phyloP scores from a whole-genome alignment of 2,113 vertebrate species.

The Corythornis cristatus region DNA sequence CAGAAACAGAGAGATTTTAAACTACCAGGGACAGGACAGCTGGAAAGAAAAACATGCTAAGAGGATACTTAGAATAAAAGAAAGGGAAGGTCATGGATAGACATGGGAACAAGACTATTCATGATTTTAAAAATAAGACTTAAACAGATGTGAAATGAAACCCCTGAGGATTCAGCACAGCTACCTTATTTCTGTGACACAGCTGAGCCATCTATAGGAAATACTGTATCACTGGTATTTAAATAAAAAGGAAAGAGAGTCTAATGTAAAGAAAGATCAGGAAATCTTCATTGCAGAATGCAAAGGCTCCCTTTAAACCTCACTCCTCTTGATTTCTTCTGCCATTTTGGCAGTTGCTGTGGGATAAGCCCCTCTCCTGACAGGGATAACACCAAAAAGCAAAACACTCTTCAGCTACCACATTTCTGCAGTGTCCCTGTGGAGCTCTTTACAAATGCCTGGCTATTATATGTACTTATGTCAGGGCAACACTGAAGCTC shows the following conservation, averaged over 20 bases:
- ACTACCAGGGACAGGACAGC: not conserved
- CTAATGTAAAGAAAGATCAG: not conserved
- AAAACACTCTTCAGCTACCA: not conserved
- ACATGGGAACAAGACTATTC: not conserved
- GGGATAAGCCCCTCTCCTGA: not conserved
- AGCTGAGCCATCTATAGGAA: slow-evolving; percentile 68
- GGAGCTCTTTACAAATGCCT: not conserved
- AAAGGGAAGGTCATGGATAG: slow-evolving; percentile 5
- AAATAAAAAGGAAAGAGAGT: not conserved
- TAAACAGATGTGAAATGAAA: slow-evolving; percentile 17
- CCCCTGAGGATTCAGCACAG: not conserved
- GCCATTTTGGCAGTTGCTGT: not conserved
- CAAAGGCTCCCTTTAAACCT: not conserved
- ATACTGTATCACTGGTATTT: not conserved
- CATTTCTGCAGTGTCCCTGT: not conserved
- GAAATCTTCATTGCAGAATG: not conserved
- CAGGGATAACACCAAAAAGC: not conserved
- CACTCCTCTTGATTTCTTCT: not conserved
- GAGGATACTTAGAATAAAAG: not conserved
- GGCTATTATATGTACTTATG: not conserved
- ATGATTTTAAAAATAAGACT: slow-evolving; percentile 8
- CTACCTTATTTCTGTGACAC: slow-evolving; percentile 46
- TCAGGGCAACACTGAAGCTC: slow-evolving; percentile 54
- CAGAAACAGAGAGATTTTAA: not conserved
- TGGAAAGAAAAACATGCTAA: not conserved